These are phyloP conservation scores for Rhingia campestris DNA, from an alignment of 2,888 invertebrate genomes.

Conservation along the genomic window DNA sequence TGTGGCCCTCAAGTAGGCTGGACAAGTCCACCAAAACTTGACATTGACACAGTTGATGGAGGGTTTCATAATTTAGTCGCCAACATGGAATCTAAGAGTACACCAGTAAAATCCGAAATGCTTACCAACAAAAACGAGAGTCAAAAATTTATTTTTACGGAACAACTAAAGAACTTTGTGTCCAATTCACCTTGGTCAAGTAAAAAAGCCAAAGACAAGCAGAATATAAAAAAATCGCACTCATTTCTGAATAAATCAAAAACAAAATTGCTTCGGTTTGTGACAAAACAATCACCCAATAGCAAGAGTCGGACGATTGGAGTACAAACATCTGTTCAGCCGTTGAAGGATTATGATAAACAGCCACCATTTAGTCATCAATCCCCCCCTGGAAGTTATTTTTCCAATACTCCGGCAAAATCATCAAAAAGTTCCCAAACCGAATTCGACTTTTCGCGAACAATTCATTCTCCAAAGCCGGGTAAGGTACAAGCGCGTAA, in stretches of 20 bases:
- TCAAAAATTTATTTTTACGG: slow-evolving; percentile 78
- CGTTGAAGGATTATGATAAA: slow-evolving; percentile 71
- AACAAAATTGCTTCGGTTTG: slow-evolving; percentile 79
- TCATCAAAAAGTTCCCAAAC: slow-evolving; percentile 72
- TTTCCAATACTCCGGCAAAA: slow-evolving; percentile 78
- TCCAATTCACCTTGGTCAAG: slow-evolving; percentile 78
- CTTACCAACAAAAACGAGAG: slow-evolving; percentile 60
- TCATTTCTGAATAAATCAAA: slow-evolving; percentile 79
- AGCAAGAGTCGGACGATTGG: slow-evolving; percentile 78
- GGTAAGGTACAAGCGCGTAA: slow-evolving; percentile 44
- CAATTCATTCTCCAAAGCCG: slow-evolving; percentile 79
- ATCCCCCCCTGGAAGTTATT: slow-evolving; percentile 81
- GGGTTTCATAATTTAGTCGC: slow-evolving; percentile 79
- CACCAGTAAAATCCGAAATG: slow-evolving; percentile 79
- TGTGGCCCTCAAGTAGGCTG: slow-evolving; percentile 80
- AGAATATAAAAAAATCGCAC: slow-evolving; percentile 54
- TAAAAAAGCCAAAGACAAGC: slow-evolving; percentile 72
- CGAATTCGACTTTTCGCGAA: slow-evolving; percentile 80
- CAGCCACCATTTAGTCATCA: slow-evolving; percentile 75
- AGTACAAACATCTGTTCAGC: slow-evolving; percentile 77
- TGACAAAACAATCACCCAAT: slow-evolving; percentile 77
- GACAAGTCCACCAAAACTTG: slow-evolving; percentile 78
- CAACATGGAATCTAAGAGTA: slow-evolving; percentile 80
- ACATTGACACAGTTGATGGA: slow-evolving; percentile 81
- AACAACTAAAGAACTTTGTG: slow-evolving; percentile 78